Evolutionary conservation across 2,888 invertebrate genomes (phyloP), one percentile per base, ranked within the genome.

Genomic region (Tenodera sinensis): DNA sequence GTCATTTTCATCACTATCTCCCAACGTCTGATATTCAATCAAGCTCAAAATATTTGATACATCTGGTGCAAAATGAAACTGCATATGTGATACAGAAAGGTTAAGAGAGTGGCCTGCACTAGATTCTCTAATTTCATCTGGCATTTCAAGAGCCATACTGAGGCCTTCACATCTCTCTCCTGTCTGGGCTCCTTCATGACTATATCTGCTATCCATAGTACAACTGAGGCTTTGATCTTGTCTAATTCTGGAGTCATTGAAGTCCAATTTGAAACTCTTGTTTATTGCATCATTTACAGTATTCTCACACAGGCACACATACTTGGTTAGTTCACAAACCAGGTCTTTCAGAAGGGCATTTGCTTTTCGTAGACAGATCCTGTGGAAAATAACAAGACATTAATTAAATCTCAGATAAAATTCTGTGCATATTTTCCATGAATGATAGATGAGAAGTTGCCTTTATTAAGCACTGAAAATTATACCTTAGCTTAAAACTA

Each of bases 21-120:
- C 93, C 20, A 96, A 93, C 34, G 94, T 94, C 20, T 95, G 95
- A 92, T 95, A 94, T 90, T 96, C 96, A 84, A 96, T 94, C 87
- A 95, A 94, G 89, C 94, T 94, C 89, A 95, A 93, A 90, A 95
- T 94, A 88, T 94, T 95, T 91, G 93, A 94, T 83, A 96, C 94
- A 92, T 96, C 95, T 0, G 97, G 97, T 27, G 96, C 96, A 92
- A 97, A 95, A 92, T 96, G 97, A 83, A 97, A 95, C 91, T 95
- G 20, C 4, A 6, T 15, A 20, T 20, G 20, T 71, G 54, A 25
- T 71, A 20, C 6, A 20, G 54, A 71, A 20, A 20, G 20, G 54
- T 14, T 89, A 54, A 83, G 89, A 30, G 47, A 83, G 7, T 42
- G 83, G 15, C 30, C 25, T 6, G 83, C 84, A 30, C 83, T 86